Base-by-base conservation (phyloP, 2,888 invertebrate species). In the Macrosoma leucophasiata region DNA sequence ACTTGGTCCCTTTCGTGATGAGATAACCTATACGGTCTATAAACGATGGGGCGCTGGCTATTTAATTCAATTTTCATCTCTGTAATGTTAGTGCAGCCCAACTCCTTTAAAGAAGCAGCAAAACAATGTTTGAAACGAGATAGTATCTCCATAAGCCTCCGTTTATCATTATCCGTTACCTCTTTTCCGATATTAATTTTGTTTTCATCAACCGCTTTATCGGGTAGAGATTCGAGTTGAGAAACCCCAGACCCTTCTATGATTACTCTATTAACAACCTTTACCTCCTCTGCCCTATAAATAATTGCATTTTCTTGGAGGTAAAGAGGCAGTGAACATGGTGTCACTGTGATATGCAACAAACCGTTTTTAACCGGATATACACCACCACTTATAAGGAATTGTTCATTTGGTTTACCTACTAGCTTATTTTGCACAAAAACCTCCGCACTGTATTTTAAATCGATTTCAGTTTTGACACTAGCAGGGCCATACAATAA, bases 11-110 rank as follows among this genome's bases (percentile, higher is more conserved):
- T 18, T 20, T 40, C 39, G 19, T n/a, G 22, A 20, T 31, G 14
- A 0, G 48, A 43, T 13, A 48, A 17, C 3, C 51, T 25, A 11
- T 48, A 51, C 0, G 51, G 51, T 5, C 46, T 29, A 14, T 48
- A 51, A 3, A 51, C 39, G 1, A 49, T 36, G 0, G 46, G 51
- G 11, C 15, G 44, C 6, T 43, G 20, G 13, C 48, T 48, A 0
- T 9, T 14, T 2, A 51, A 10, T 1, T 47, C 37, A 8, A 51
- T 44, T 1, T 20, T 20, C 44, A 51, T 49, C 22, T 43, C 38
- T 4, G 29, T 10, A 9, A 34, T 27, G 7, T 25, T 29, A 1
- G 30, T 24, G 17, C 43, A 41, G 1, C 50, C 46, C 31, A 50
- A 12, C 22, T 50, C 46, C 4, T 19, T 22, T 1, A 48, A 29